phyloP scores from a whole-genome alignment of 2,797 vertebrate genomes.

The Phrynocephalus guinanensis region DNA sequence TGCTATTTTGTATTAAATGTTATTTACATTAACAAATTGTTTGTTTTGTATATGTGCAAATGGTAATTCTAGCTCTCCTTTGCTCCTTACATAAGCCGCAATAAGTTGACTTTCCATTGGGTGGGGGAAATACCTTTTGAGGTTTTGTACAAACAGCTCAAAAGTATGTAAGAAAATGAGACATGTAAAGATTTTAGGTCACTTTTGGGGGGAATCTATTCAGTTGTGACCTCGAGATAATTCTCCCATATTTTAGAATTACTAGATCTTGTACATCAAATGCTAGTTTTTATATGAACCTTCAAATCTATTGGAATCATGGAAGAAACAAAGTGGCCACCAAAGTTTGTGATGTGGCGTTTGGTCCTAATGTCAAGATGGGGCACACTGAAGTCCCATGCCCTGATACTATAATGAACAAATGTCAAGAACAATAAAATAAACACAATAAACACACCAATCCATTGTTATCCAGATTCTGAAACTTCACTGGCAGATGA shows the following conservation, averaged over 20 bases:
- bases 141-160: no score
- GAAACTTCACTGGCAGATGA: background rate
- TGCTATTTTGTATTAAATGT: no score
- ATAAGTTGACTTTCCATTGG: no score
- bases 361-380: background rate
- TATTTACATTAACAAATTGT: no score
- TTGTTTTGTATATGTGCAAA: no score
- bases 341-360: background rate
- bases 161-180: no score
- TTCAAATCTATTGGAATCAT: background rate
- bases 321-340: background rate
- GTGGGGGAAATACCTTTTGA: no score
- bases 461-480: background rate
- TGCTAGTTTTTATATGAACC: background rate
- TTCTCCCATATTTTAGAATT: background rate
- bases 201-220: background rate
- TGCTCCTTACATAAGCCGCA: no score
- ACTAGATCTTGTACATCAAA: background rate
- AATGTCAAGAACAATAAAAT: background rate
- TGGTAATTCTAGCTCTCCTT: no score
- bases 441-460: background rate
- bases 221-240: background rate
- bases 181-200: no score
- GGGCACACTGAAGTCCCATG: background rate
- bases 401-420: background rate